Evolutionary conservation across 1,140 invertebrate genomes (phyloP), one percentile per base, ranked within the genome.

Genomic region (Micrasema longulum): DNA sequence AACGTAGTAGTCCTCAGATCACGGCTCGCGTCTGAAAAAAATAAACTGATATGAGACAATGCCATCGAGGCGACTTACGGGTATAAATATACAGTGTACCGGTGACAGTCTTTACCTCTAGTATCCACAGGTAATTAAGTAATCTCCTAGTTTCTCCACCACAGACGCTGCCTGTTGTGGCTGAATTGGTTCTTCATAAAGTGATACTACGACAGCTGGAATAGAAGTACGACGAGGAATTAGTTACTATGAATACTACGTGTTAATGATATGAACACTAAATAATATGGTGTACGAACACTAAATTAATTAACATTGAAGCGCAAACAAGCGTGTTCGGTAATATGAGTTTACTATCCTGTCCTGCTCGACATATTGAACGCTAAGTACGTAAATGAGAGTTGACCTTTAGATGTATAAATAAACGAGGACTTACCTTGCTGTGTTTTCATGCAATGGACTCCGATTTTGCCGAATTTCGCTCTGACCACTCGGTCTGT

Each of bases 91-190:
- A n/a, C n/a, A n/a, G n/a, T 45, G 41, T 45, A 45, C 48, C 7
- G 16, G 7, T 20, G 26, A 52, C 26, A 31, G 16, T 38, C n/a
- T 35, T 36, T 43, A 22, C 84, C 83, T 88, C 90, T 95, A 96
- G 92, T 94, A 96, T 89, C 94, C 94, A 88, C 93, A 95, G 87
- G 89, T 91, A 88, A 95, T 90, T 89, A 96, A 91, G 91, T 96
- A 96, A 87, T 96, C 95, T 88, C 95, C 94, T 89, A 96, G 89
- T 88, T 96, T 96, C 90, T 96, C 95, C 84, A 96, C 94, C 84
- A 96, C 93, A 77, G 93, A 95, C 83, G 94, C 94, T 81, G 94
- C 94, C 87, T 96, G 95, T 86, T 96, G 94, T 84, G 95, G 94
- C 87, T 96, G 94, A 85, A 96, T 94, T 80, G 94, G 94, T 87